Base-by-base conservation (phyloP, 2,113 vertebrate genomes). In the Sylvicapra grimmia region DNA sequence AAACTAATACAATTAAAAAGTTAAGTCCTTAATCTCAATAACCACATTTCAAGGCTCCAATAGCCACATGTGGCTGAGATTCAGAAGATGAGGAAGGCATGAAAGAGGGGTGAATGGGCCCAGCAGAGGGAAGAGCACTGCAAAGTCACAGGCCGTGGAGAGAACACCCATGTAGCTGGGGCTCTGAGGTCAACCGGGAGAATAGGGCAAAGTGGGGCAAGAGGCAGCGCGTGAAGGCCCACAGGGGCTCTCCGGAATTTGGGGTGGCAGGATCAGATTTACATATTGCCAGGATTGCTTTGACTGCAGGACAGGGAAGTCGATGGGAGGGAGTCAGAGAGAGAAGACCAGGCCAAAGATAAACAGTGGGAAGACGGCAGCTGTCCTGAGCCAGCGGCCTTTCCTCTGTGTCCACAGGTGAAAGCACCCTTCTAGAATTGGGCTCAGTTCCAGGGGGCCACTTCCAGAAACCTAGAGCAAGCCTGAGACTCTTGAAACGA, bases 201-300 rank as follows among this genome's bases (percentile, higher is more conserved):
- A 49, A 19, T 0, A 25, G 40, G 11, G 31, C 19, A 23, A 16
- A 54, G 47, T 59, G 33, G 54, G 49, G 25, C 2, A 9, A 56
- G 15, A 54, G 44, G 40, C 1, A 33, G 47, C 31, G 3, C 0
- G 0, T 7, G 11, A 33, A 59, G 65, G 65, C 23, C 16, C 33
- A 33, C 4, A 5, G 12, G 47, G 40, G 6, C 47, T 51, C 0
- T 4, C 31, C 15, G 58, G 29, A 85, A 29, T 6, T 1, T 33
- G 65, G 33, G 80, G 54, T n/a, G 79, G 33, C 25, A 29, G 1
- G 5, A 27, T 61, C 53, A 65, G 49, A 83, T 27, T n/a, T 58
- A 21, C 9, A n/a, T 8, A 8, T 13, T 29, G 77, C 68, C 29
- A 58, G 58, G 61, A 84, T 7, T 18, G 12, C 29, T 93, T 88